A percentile compares a stretch with the other conserved stretches of the same genome.
These are phyloP conservation scores for Pogonomyrmex californicus DNA, from an alignment of 1,140 invertebrate genomes.

Conservation along the genomic window DNA sequence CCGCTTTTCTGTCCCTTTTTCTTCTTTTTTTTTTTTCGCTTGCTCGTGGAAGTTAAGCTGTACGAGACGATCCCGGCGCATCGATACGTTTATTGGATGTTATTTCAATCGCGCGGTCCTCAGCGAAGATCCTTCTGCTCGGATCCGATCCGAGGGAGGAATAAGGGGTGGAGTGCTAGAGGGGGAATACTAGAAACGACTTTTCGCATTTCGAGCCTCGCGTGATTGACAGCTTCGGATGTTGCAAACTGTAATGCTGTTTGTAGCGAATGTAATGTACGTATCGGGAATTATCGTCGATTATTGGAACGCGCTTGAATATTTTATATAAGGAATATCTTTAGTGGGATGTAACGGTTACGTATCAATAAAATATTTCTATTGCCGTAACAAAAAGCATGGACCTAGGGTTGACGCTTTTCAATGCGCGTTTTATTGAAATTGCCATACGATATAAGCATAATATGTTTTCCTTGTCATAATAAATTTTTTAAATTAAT, in stretches of 20 bases:
- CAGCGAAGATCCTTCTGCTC: neutral
- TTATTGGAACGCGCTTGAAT: conserved; percentile 39
- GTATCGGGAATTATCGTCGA: conserved; percentile 21
- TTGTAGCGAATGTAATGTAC: neutral
- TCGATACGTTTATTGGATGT: conserved; percentile 73
- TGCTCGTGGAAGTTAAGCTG: conserved; percentile 39
- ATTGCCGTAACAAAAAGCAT: neutral
- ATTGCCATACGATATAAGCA: neutral
- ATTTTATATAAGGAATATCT: conserved; percentile 37
- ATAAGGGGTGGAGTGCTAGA: neutral
- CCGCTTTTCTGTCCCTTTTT: neutral
- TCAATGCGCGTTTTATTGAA: neutral
- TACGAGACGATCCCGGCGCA: conserved; percentile 44
- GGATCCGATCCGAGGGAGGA: neutral
- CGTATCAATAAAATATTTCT: neutral
- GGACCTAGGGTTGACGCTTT: neutral
- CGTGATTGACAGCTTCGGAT: conserved; percentile 47
- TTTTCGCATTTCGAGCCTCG: conserved; percentile 44
- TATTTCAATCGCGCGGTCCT: conserved; percentile 69
- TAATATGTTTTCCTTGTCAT: neutral
- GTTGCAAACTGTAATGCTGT: conserved; percentile 1
- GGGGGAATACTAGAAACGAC: conserved; percentile 55
- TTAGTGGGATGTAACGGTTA: neutral
- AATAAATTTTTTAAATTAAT: neutral
- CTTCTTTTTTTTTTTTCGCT: conserved; percentile 14